A percentile compares a stretch with the other conserved stretches of the same genome.
These are phyloP conservation scores for Menura novaehollandiae DNA, from an alignment of 2,113 vertebrate species.

Conservation along the genomic window DNA sequence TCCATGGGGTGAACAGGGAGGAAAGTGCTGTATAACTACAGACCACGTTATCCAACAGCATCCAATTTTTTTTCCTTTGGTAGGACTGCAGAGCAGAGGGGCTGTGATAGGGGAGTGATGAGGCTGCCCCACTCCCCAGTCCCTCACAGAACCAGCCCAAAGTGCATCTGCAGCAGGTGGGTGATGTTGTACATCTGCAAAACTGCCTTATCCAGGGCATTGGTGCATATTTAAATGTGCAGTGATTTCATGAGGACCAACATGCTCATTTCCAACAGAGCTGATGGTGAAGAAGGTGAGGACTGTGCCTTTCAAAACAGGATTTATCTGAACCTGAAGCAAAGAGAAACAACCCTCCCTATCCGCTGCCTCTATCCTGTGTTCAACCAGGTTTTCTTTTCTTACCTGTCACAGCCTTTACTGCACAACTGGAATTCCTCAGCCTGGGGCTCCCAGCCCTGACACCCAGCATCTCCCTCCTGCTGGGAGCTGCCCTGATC, in stretches of 20 bases:
- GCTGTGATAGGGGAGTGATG: background rate
- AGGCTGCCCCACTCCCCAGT: background rate
- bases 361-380: background rate
- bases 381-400: background rate
- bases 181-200: background rate
- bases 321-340: background rate
- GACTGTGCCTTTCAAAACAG: background rate
- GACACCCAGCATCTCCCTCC: background rate
- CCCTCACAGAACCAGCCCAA: background rate
- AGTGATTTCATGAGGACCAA: background rate
- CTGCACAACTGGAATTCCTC: background rate
- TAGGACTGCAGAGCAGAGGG: background rate
- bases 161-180: background rate
- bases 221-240: background rate
- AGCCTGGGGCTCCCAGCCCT: background rate
- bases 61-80: background rate
- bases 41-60: rapidly evolving
- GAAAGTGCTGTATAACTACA: background rate
- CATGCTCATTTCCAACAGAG: background rate
- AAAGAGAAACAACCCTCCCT: background rate
- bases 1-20: background rate
- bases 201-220: background rate
- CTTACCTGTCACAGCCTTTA: background rate
- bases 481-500: background rate
- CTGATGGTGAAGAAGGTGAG: background rate